A percentile compares a stretch with the other conserved stretches of the same genome.
Conservation (phyloP, 2,113 vertebrate genomes). For the Pelecanoides urinatrix region DNA sequence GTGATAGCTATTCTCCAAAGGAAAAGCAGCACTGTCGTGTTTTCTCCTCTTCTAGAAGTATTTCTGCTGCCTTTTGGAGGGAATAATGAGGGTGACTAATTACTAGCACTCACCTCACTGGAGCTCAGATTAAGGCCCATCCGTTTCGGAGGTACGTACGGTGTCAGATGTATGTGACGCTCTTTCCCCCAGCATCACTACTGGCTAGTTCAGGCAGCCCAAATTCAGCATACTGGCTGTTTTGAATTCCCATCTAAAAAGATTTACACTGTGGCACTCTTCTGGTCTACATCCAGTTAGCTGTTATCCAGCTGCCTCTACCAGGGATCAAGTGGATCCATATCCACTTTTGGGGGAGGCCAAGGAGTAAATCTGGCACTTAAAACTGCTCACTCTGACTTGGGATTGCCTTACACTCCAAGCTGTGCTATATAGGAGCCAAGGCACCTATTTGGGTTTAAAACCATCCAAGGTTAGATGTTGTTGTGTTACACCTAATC, state of each 20-base stretch:
- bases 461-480: neutral
- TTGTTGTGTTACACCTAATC: neutral
- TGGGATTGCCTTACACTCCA: neutral
- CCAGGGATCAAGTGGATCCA: neutral
- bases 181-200: neutral
- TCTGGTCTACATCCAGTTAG: neutral
- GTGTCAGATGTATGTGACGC: neutral
- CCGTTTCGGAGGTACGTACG: rapidly evolving
- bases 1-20: neutral
- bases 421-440: neutral
- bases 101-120: neutral
- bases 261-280: neutral
- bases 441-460: neutral
- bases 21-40: rapidly evolving
- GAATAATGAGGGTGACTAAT: neutral
- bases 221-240: neutral
- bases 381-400: neutral
- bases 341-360: neutral
- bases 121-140: neutral
- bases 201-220: neutral
- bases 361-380: neutral
- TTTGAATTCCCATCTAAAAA: neutral
- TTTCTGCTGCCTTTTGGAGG: neutral
- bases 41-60: neutral
- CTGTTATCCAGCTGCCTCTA: neutral